Evolutionary conservation across 2,888 invertebrate genomes (phyloP).

Genomic region (Penaeus monodon): DNA sequence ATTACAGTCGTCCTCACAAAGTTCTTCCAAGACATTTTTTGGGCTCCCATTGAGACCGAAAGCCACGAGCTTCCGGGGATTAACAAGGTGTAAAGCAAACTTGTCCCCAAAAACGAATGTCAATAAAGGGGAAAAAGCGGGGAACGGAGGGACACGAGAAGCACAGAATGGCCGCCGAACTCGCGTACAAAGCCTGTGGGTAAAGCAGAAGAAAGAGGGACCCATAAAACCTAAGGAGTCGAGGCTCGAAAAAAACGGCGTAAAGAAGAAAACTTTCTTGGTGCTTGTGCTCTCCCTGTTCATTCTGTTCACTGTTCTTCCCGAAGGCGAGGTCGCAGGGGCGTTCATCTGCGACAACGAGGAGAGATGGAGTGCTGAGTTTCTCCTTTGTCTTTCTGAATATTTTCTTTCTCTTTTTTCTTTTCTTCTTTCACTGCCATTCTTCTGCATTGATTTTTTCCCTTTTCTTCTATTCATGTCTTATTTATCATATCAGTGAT

Average conservation of each 20-base stretch:
- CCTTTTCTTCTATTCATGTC: neutral
- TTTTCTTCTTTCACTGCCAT: too few species aligned
- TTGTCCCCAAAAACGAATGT: slow-evolving; percentile 49
- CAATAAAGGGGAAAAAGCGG: slow-evolving; percentile 50
- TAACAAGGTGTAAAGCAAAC: slow-evolving; percentile 57
- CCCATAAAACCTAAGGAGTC: slow-evolving; percentile 38
- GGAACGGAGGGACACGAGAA: slow-evolving; percentile 22
- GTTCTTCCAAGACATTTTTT: slow-evolving; percentile 34
- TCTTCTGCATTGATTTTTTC: too few species aligned
- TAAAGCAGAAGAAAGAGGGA: slow-evolving; percentile 32
- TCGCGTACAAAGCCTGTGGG: slow-evolving; percentile 44
- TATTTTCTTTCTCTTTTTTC: too few species aligned
- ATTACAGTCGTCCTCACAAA: slow-evolving; percentile 28
- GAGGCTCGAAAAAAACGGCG: too few species aligned
- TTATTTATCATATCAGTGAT: too few species aligned
- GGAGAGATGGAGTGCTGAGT: too few species aligned
- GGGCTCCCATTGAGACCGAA: slow-evolving; percentile 35
- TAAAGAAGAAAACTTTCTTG: too few species aligned
- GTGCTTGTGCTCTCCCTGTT: too few species aligned
- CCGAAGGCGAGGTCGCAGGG: too few species aligned
- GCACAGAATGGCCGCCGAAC: slow-evolving; percentile 23
- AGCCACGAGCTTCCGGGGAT: slow-evolving; percentile 57
- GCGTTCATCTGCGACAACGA: too few species aligned
- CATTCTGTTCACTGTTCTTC: too few species aligned
- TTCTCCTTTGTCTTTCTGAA: too few species aligned